phyloP scores from a whole-genome alignment of 2,888 invertebrate genomes.

The Platycnemis pennipes region DNA sequence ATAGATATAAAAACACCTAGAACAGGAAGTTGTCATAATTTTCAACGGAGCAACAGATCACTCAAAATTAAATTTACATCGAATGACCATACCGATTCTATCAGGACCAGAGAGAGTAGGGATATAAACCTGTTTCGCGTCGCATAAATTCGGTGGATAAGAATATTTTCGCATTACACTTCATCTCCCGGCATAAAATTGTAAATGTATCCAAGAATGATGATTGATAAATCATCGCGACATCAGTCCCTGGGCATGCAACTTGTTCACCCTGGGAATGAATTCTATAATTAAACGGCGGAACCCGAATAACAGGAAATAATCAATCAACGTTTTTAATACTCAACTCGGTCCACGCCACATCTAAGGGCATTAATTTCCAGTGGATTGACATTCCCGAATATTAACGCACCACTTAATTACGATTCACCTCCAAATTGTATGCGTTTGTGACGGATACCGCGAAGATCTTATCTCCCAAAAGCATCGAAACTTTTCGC shows the following conservation, averaged over 20 bases:
- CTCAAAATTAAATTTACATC: neutral
- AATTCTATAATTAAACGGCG: neutral
- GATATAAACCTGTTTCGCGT: too few relatives aligned
- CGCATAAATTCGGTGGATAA: neutral
- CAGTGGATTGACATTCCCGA: neutral
- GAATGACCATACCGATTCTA: neutral
- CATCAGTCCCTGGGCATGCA: neutral
- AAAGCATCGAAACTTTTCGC: neutral
- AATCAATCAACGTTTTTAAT: neutral
- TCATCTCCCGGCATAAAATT: neutral
- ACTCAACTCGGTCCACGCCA: neutral
- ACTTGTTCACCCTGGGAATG: neutral
- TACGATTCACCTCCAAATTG: neutral
- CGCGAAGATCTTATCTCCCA: neutral
- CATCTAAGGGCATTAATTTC: neutral
- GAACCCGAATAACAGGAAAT: slow-evolving; percentile 17
- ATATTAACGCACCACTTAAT: neutral
- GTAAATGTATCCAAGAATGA: neutral
- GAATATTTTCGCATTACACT: neutral
- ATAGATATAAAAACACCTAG: neutral
- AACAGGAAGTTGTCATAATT: neutral
- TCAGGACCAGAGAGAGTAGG: too few relatives aligned
- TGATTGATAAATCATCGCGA: neutral
- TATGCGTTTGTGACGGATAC: neutral
- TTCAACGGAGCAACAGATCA: neutral